These are phyloP conservation scores for Rhabdomys pumilio DNA, from an alignment of 2,797 vertebrate genomes.

Conservation along the genomic window DNA sequence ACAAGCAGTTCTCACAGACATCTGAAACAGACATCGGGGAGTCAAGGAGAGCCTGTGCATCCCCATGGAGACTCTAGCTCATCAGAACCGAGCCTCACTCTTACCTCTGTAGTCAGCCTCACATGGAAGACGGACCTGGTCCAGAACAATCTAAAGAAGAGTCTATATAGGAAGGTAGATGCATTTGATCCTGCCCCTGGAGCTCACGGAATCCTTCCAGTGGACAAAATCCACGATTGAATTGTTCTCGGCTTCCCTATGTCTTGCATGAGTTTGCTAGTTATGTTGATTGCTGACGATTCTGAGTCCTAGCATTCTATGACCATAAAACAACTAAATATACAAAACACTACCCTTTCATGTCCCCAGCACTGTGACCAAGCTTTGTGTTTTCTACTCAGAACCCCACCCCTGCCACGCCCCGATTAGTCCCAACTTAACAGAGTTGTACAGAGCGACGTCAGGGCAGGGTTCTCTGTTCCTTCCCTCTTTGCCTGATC, in stretches of 20 bases:
- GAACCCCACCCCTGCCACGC: neutral
- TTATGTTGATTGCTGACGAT: neutral
- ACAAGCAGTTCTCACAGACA: neutral
- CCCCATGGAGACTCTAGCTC: neutral
- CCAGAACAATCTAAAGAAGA: neutral
- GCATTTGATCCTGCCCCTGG: neutral
- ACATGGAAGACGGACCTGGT: neutral
- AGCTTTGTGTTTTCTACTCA: neutral
- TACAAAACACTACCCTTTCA: neutral
- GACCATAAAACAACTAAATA: neutral
- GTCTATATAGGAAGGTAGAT: neutral
- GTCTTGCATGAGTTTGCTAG: neutral
- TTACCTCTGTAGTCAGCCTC: neutral
- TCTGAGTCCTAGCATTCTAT: neutral
- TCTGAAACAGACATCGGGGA: neutral
- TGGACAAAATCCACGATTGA: neutral
- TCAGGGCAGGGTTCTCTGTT: neutral
- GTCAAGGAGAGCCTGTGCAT: neutral
- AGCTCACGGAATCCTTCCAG: neutral
- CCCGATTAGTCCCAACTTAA: neutral
- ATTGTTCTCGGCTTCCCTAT: neutral
- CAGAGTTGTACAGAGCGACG: neutral
- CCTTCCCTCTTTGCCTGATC: neutral
- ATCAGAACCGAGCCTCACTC: neutral
- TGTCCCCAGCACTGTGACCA: neutral